Conservation (phyloP, 2,797 vertebrate species). For the Tragelaphus oryx region DNA sequence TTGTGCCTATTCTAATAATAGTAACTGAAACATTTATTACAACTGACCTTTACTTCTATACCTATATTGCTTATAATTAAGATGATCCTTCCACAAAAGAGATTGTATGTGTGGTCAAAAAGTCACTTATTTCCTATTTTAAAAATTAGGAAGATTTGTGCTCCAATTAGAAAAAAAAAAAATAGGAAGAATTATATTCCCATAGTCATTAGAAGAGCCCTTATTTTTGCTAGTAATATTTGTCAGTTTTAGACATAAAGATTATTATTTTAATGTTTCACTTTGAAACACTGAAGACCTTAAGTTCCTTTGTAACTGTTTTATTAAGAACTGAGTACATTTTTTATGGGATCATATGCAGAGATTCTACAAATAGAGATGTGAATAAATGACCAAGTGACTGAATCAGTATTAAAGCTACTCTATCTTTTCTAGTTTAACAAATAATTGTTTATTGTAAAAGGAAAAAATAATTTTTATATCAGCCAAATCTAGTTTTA, state of each 20-base stretch:
- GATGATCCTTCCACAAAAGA: neutral
- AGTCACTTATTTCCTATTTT: neutral
- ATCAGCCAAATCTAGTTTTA: conserved; percentile 18
- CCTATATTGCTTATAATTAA: neutral
- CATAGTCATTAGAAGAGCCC: neutral
- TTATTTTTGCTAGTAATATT: neutral
- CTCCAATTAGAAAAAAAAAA: neutral
- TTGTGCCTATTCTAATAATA: neutral
- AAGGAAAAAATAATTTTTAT: neutral
- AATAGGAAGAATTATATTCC: neutral
- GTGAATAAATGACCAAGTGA: conserved; percentile 4
- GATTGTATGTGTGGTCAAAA: neutral
- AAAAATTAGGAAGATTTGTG: conserved; percentile 7
- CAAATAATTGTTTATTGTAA: neutral
- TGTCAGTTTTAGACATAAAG: neutral
- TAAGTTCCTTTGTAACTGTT: neutral
- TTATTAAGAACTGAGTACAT: neutral
- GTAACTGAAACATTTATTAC: neutral
- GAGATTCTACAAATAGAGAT: neutral
- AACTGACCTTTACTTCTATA: neutral
- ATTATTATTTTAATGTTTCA: neutral
- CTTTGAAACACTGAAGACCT: conserved; percentile 26
- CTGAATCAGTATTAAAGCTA: neutral
- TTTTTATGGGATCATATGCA: neutral
- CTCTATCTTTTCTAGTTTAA: neutral